Percentiles rank a stretch among this genome's conserved stretches.
These are phyloP conservation scores for Tarsius wallacei DNA, from an alignment of 2,797 vertebrate genomes.

Conservation along the genomic window DNA sequence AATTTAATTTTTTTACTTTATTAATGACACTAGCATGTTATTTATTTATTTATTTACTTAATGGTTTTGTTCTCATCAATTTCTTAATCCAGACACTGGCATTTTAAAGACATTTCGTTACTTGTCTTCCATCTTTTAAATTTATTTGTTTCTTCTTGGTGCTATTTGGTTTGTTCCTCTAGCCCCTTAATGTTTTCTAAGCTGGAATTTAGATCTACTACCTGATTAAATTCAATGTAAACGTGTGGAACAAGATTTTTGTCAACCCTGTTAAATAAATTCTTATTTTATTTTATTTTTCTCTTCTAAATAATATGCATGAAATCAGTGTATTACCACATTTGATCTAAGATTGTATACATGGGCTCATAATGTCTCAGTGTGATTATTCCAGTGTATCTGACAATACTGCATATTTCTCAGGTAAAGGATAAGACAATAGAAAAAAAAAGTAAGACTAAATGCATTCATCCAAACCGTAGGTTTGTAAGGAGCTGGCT, in stretches of 20 bases:
- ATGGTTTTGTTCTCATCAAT: too few species aligned
- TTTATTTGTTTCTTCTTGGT: not conserved
- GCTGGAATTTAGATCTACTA: not conserved
- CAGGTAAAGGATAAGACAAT: not conserved
- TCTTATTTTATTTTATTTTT: conserved; percentile 14
- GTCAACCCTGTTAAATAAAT: not conserved
- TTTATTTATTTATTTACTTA: too few species aligned
- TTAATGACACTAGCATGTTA: not conserved
- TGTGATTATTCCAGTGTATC: not conserved
- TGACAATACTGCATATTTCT: not conserved
- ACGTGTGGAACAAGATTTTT: not conserved
- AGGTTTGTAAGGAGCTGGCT: not conserved
- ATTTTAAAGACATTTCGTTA: not conserved
- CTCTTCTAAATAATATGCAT: not conserved
- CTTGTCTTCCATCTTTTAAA: not conserved
- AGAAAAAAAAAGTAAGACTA: not conserved
- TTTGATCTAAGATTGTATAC: not conserved
- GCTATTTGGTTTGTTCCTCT: not conserved
- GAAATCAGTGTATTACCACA: not conserved
- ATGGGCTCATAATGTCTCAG: not conserved
- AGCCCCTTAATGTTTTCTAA: too few species aligned
- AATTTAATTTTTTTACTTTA: not conserved
- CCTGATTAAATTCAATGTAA: not conserved
- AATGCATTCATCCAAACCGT: not conserved
- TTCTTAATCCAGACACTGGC: too few species aligned